Percentiles rank a stretch among this genome's conserved stretches.
Conservation (phyloP, 2,888 invertebrate genomes). For the Mimachlamys varia region DNA sequence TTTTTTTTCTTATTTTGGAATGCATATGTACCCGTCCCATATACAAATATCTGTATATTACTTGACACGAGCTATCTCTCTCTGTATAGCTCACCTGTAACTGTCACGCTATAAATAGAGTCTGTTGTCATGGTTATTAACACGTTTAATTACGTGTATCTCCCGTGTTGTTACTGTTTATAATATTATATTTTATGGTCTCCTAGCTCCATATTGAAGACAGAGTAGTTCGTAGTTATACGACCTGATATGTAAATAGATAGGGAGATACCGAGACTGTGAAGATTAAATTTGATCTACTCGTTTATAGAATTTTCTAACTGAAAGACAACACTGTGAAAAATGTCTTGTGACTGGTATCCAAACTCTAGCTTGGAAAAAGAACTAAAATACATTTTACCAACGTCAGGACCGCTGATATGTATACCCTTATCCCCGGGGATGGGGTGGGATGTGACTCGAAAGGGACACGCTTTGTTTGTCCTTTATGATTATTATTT, state of each 20-base stretch:
- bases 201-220: not conserved
- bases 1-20: no score
- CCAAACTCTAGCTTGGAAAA: no score
- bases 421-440: no score
- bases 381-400: no score
- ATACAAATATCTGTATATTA: not conserved
- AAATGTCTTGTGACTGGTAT: no score
- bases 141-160: slow-evolving; percentile 16
- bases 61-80: not conserved
- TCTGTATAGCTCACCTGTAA: not conserved
- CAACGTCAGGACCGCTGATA: no score
- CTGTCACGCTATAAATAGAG: not conserved
- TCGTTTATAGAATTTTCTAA: no score
- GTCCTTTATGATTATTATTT: no score
- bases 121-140: not conserved
- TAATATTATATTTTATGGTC: not conserved
- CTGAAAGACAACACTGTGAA: no score
- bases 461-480: no score
- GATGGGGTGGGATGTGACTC: no score
- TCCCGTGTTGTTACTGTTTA: not conserved
- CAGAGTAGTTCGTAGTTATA: not conserved
- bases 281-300: no score
- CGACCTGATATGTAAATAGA: not conserved
- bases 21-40: not conserved
- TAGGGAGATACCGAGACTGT: not conserved